A percentile compares a stretch with the other conserved stretches of the same genome.
Evolutionary conservation across 2,113 vertebrate genomes (phyloP).

Genomic region (Menidia beryllina): DNA sequence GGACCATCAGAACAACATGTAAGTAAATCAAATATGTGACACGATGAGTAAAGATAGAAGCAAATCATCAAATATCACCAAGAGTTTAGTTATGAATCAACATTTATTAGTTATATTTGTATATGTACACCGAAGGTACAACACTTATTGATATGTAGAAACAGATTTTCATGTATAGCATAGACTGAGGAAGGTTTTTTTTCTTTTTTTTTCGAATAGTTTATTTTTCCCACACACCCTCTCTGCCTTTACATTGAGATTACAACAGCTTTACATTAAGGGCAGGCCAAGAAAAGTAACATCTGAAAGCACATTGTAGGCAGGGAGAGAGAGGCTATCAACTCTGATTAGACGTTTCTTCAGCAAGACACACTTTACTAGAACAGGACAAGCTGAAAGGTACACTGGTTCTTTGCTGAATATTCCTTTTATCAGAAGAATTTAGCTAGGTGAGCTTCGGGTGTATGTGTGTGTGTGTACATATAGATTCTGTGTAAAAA

Average conservation of each 20-base stretch:
- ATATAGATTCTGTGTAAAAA: slow-evolving; percentile 53
- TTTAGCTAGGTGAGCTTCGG: slow-evolving; percentile 44
- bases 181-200: slow-evolving; percentile 79
- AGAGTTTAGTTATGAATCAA: slow-evolving; percentile 89
- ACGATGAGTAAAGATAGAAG: background rate
- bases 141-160: slow-evolving; percentile 92
- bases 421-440: slow-evolving; percentile 31
- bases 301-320: slow-evolving; percentile 62
- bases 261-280: slow-evolving; percentile 85
- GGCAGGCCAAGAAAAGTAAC: slow-evolving; percentile 82
- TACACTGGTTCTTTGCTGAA: slow-evolving; percentile 44
- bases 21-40: fast-evolving
- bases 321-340: slow-evolving; percentile 54
- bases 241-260: slow-evolving; percentile 82
- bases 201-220: slow-evolving; percentile 72
- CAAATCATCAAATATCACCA: slow-evolving; percentile 10
- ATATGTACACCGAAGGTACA: slow-evolving; percentile 97
- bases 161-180: slow-evolving; percentile 81
- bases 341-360: slow-evolving; percentile 49
- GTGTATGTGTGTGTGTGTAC: slow-evolving; percentile 54
- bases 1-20: background rate
- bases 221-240: slow-evolving; percentile 61
- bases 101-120: slow-evolving; percentile 96
- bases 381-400: slow-evolving; percentile 63
- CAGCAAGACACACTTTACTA: slow-evolving; percentile 57